Conservation (phyloP, 2,888 invertebrate species). For the Odontothrips loti region DNA sequence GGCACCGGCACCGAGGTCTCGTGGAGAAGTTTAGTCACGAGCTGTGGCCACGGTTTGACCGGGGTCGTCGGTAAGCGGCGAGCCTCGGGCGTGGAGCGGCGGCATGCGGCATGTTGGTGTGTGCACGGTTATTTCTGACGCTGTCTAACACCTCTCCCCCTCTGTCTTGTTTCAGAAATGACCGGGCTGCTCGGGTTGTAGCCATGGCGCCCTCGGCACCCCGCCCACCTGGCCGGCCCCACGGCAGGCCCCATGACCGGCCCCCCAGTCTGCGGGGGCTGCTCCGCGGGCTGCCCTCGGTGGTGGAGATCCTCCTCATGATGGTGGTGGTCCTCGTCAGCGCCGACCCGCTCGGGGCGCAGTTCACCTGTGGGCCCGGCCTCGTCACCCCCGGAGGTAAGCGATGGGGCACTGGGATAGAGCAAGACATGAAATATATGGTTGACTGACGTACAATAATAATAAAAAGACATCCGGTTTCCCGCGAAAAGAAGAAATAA, state of each 20-base stretch:
- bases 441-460: no score
- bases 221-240: neutral
- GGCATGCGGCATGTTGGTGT: no score
- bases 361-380: constrained; percentile 36
- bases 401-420: no score
- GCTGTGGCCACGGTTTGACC: neutral
- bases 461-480: constrained; percentile 23
- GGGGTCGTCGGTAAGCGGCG: neutral
- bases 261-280: neutral
- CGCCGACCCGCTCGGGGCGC: neutral
- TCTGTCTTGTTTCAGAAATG: neutral
- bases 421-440: no score
- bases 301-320: neutral
- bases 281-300: neutral
- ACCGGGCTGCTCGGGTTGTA: neutral
- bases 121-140: no score
- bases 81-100: neutral
- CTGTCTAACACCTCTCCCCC: no score
- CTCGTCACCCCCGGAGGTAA: constrained; percentile 37
- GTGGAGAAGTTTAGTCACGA: neutral
- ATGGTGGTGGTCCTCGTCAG: neutral
- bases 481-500: neutral
- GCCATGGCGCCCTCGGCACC: constrained; percentile 7
- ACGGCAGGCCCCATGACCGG: neutral
- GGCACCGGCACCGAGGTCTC: neutral